Percentiles rank a stretch among this genome's conserved stretches.
Conservation (phyloP, 2,888 invertebrate genomes). For the Melieria omissa region DNA sequence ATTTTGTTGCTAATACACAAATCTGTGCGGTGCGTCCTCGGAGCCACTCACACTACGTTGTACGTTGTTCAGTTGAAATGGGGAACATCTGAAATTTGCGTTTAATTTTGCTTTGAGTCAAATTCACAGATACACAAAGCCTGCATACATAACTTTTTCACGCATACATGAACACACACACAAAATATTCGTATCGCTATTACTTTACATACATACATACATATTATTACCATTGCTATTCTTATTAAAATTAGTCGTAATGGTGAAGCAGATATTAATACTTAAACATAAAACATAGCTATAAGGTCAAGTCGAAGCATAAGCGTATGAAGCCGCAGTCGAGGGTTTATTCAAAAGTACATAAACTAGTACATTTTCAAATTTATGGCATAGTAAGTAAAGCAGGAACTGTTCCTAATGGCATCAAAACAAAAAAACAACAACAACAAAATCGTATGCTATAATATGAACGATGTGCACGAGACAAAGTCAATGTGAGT, state of each 20-base stretch:
- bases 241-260: too few species aligned
- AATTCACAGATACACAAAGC: conserved; percentile 23
- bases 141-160: conserved; percentile 45
- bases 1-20: conserved; percentile 26
- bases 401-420: conserved; percentile 1
- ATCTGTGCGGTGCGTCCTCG: conserved; percentile 7
- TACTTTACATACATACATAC: too few species aligned
- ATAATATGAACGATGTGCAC: too few species aligned
- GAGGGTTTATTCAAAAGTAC: too few species aligned
- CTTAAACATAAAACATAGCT: too few species aligned
- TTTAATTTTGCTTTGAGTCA: neutral
- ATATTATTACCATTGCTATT: too few species aligned
- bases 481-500: too few species aligned
- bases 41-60: too few species aligned
- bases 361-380: neutral
- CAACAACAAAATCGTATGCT: neutral
- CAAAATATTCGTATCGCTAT: too few species aligned
- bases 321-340: neutral
- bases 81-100: too few species aligned
- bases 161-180: conserved; percentile 14
- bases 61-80: too few species aligned
- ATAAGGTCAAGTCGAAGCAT: neutral
- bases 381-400: conserved; percentile 5
- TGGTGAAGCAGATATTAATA: too few species aligned
- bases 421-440: neutral